Percentiles rank a stretch among this genome's conserved stretches.
Evolutionary conservation across 2,797 vertebrate genomes (phyloP).

Genomic region (Enteromius unitaeniatus): DNA sequence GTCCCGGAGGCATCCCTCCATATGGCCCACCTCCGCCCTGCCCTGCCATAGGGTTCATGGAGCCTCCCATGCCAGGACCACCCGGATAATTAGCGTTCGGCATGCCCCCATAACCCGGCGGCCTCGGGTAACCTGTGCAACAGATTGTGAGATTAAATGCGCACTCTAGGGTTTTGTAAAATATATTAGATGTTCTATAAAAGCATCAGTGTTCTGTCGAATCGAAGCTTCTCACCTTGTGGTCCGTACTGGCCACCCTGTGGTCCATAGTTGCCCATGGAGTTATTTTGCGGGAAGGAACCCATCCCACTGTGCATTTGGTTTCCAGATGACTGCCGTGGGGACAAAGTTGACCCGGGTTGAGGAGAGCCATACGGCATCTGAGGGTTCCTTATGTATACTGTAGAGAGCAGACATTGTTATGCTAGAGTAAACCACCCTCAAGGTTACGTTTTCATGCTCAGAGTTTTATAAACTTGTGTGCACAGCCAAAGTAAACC

Average conservation of each 20-base stretch:
- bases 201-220: not conserved
- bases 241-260: conserved; percentile 93
- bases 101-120: conserved; percentile 94
- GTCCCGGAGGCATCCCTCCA: conserved; percentile 86
- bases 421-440: not conserved
- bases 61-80: conserved; percentile 85
- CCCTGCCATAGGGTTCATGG: conserved; percentile 89
- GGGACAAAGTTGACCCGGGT: conserved; percentile 97
- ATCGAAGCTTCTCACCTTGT: conserved; percentile 81
- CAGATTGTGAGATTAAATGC: not conserved
- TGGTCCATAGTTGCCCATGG: conserved; percentile 93
- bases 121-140: conserved; percentile 89
- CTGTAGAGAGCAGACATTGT: conserved; percentile 67
- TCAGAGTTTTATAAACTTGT: not conserved
- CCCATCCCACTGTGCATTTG: conserved; percentile 95
- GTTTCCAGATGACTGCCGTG: conserved; percentile 93
- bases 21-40: conserved; percentile 90
- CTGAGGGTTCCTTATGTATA: conserved; percentile 96
- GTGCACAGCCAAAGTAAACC: not conserved
- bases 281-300: conserved; percentile 94
- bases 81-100: conserved; percentile 92
- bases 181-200: not conserved
- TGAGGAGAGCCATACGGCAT: conserved; percentile 96
- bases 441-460: not conserved
- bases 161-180: not conserved